These are phyloP conservation scores for Eilema griseolum DNA, from an alignment of 2,888 invertebrate genomes.

Conservation along the genomic window DNA sequence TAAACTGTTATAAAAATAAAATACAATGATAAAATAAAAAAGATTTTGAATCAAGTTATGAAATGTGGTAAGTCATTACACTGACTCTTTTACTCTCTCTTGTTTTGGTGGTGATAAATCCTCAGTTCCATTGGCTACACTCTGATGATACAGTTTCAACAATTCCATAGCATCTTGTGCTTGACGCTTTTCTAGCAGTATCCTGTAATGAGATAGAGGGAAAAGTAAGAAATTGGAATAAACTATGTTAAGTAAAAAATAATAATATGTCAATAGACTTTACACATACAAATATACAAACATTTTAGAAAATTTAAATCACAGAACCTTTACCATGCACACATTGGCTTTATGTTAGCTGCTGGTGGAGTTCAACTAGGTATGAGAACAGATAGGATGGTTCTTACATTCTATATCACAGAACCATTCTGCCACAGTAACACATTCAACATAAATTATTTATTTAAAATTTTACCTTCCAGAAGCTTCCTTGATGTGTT, in stretches of 20 bases:
- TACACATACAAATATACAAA: background rate
- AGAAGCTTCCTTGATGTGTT: slow-evolving; percentile 94
- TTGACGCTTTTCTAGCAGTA: slow-evolving; percentile 93
- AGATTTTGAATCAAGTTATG: slow-evolving; percentile 44
- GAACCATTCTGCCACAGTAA: background rate
- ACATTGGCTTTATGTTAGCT: background rate
- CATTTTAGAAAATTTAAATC: too few species aligned
- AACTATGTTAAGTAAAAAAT: background rate
- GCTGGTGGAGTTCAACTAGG: background rate
- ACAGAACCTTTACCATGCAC: background rate
- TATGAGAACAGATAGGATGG: background rate
- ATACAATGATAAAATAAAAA: background rate
- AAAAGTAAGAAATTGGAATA: background rate
- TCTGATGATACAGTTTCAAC: slow-evolving; percentile 90
- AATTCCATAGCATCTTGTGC: slow-evolving; percentile 95
- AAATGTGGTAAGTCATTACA: slow-evolving; percentile 29
- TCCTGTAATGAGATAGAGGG: slow-evolving; percentile 76
- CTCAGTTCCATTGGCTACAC: slow-evolving; percentile 83
- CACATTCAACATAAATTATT: slow-evolving; percentile 5
- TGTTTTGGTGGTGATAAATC: slow-evolving; percentile 82
- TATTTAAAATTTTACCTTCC: slow-evolving; percentile 86
- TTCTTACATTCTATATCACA: too few species aligned
- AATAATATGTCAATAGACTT: background rate
- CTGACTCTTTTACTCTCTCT: slow-evolving; percentile 73
- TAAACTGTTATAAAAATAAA: background rate